Evolutionary conservation across 2,888 invertebrate genomes (phyloP).

Genomic region (Gibbula magus): DNA sequence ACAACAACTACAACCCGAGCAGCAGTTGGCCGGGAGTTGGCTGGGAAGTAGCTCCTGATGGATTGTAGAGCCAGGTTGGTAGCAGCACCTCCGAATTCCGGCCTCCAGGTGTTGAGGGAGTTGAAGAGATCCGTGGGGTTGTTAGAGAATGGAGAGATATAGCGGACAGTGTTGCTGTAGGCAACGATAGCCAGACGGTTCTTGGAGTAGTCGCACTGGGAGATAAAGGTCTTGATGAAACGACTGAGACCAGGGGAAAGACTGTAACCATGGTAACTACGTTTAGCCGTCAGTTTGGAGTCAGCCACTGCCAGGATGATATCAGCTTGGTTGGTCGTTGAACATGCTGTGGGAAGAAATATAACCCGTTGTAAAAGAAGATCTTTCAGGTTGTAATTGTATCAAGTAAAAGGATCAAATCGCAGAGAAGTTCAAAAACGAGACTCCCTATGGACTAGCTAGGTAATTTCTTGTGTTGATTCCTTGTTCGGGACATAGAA

Average conservation of each 20-base stretch:
- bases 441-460: too few relatives aligned
- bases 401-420: too few relatives aligned
- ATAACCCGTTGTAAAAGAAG: too few relatives aligned
- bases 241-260: background rate
- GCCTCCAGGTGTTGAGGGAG: background rate
- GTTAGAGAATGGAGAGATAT: background rate
- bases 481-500: too few relatives aligned
- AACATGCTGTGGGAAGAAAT: background rate
- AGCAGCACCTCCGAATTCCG: background rate
- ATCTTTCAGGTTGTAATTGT: too few relatives aligned
- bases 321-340: background rate
- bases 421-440: too few relatives aligned
- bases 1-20: background rate
- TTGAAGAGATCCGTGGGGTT: background rate
- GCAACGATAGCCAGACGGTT: background rate
- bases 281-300: background rate
- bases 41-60: background rate
- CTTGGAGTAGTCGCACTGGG: background rate
- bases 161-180: slow-evolving; percentile 11
- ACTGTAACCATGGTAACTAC: background rate
- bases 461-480: too few relatives aligned
- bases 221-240: background rate
- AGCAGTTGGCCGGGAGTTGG: background rate
- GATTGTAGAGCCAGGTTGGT: background rate
- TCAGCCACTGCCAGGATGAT: background rate